Evolutionary conservation across 2,797 vertebrate genomes (phyloP), one percentile per base, ranked within the genome.

Genomic region (Dicrostonyx torquatus): DNA sequence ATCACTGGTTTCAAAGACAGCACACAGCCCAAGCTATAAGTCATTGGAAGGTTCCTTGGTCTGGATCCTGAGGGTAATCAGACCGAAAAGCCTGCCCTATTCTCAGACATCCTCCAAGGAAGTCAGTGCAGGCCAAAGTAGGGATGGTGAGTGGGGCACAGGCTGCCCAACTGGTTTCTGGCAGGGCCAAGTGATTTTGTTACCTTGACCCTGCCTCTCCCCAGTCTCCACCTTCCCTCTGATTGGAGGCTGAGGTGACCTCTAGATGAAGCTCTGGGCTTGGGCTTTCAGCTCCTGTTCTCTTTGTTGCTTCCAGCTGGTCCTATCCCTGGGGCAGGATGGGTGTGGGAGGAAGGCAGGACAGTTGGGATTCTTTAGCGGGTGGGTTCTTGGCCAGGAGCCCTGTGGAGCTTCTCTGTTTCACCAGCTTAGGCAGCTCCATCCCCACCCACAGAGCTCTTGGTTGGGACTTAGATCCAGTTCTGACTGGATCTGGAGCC

Each of bases 341-440:
- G 94, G 95, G 73, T 91, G 96, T 97, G 90, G 97, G 96, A 95
- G 96, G 95, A 93, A 83, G 77, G 87, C 0, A 77, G 94, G 93
- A 93, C 94, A 89, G 95, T 91, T 96, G 95, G 84, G 86, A 95
- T 97, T 94, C 94, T 97, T 96, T 53, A 93, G 90, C 87, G 82
- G 96, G 95, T 97, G 96, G 95, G 96, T 87, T 96, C 91, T 90
- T 73, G 95, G 94, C 70, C 70, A 40, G 93, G 91, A 95, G 50
- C 43, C 5, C 50, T 89, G 89, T 85, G 77, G 5, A 96, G 91
- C 85, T 94, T 40, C 85, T 84, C 89, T 20, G 55, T 89, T 6
- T 91, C 68, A 82, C 83, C 26, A 17, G 90, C 94, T 43, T 43
- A 75, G 93, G 83, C 88, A 86, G 84, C 72, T 17, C 55, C 73